These are phyloP conservation scores for Eledone cirrhosa DNA, from an alignment of 2,888 invertebrate species.

Conservation along the genomic window DNA sequence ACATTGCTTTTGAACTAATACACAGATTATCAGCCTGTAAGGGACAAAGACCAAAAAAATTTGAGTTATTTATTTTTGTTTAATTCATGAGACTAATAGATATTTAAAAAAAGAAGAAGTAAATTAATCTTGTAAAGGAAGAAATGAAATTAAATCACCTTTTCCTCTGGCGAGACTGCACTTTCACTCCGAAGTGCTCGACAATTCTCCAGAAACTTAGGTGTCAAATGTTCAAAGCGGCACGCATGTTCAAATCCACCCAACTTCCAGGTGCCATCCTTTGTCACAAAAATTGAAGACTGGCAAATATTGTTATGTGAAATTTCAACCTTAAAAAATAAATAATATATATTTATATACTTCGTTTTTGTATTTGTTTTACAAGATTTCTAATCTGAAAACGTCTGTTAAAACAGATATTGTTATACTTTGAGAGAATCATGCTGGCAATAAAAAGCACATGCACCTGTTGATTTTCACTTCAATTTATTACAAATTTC, in stretches of 20 bases:
- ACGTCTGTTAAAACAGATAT: no score
- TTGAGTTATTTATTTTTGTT: not conserved
- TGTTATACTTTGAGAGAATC: no score
- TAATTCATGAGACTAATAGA: not conserved
- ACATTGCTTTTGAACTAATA: conserved; percentile 37
- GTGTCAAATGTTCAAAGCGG: conserved; percentile 71
- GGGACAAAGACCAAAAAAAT: not conserved
- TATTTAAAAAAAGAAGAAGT: not conserved
- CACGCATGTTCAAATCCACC: conserved; percentile 81
- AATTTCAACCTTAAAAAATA: conserved; percentile 50
- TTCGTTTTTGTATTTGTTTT: no score
- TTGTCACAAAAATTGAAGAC: conserved; percentile 82
- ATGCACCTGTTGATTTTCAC: no score
- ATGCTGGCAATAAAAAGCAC: no score
- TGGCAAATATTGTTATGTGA: conserved; percentile 85
- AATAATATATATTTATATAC: no score
- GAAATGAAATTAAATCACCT: conserved; percentile 39
- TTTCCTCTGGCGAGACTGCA: conserved; percentile 54
- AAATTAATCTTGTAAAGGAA: not conserved
- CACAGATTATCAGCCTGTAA: conserved; percentile 35
- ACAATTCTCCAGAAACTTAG: conserved; percentile 73
- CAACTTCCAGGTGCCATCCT: conserved; percentile 87
- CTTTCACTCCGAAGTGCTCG: conserved; percentile 45
- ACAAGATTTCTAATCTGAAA: no score
- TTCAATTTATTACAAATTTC: no score